These are phyloP conservation scores for Tretioscincus oriximinensis DNA, from an alignment of 2,113 vertebrate genomes.

Conservation along the genomic window DNA sequence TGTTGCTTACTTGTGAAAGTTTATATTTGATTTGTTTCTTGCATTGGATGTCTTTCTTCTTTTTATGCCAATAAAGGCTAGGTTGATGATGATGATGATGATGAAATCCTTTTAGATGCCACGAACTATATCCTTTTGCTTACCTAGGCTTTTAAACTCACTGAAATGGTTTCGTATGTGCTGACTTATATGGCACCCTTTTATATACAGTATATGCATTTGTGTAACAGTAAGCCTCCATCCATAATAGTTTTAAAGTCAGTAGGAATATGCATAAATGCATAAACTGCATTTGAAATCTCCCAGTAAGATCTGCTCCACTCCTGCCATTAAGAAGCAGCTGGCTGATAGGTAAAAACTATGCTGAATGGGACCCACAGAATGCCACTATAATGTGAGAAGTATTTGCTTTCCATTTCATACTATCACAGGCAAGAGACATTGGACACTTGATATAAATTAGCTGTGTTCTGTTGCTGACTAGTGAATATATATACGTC, in stretches of 20 bases:
- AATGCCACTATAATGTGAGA: background rate
- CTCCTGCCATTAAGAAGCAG: background rate
- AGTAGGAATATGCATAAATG: background rate
- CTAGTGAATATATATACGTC: conserved; percentile 31
- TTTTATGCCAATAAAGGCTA: no score
- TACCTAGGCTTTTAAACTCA: background rate
- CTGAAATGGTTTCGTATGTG: background rate
- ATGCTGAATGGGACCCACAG: background rate
- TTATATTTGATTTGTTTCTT: no score
- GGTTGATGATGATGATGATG: no score
- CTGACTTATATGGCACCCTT: no score
- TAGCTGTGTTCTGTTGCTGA: conserved; percentile 18
- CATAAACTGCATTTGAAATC: background rate
- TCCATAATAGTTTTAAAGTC: background rate
- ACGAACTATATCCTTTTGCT: background rate
- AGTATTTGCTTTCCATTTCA: conserved; percentile 14
- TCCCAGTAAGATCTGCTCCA: no score
- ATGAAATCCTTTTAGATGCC: background rate
- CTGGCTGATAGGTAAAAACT: background rate
- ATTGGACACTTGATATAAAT: conserved; percentile 11
- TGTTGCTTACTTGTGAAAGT: no score
- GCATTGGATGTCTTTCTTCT: no score
- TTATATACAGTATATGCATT: no score
- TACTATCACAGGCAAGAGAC: background rate
- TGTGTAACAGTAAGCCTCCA: background rate